Evolutionary conservation across 2,113 vertebrate species (phyloP), one percentile per base, ranked within the genome.

Genomic region (Euleptes europaea): DNA sequence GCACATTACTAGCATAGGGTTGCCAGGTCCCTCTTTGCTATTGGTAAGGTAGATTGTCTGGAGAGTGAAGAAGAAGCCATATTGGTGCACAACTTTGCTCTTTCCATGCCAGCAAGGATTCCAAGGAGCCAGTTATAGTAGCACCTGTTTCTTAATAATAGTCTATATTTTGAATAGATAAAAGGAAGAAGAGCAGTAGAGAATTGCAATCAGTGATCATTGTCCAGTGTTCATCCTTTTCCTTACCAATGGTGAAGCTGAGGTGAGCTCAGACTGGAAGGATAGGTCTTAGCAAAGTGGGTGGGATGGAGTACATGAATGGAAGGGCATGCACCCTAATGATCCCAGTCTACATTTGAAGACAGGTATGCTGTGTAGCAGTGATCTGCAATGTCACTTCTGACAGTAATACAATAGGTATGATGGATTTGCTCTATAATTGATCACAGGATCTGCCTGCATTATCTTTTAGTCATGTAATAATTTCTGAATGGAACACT

Each of bases 1-100:
- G n/a, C 28, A 0, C 0, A 3, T 14, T 67, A 14, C 47, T 65
- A 63, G 6, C n/a, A n/a, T n/a, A n/a, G n/a, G n/a, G n/a, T n/a
- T n/a, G n/a, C n/a, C n/a, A n/a, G n/a, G n/a, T n/a, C n/a, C n/a
- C n/a, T n/a, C n/a, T n/a, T n/a, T n/a, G n/a, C n/a, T n/a, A n/a
- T n/a, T n/a, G 33, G 63, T 63, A 51, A 63, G 4, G 11, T 23
- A 15, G 7, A 66, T 14, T n/a, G 28, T 5, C 7, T 12, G 10
- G 40, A 54, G 28, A 83, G 33, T 35, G 19, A 54, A 12, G 5
- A 76, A 35, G 42, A 49, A 74, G 28, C 3, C 42, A 49, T 31
- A 74, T 26, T 12, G 74, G 21, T 76, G 17, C 17, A 54, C 6
- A 5, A 4, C 47, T 10, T 54, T 44, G 2, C 11, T 19, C 35